phyloP scores from a whole-genome alignment of 2,888 invertebrate genomes.

The Nomada flava region DNA sequence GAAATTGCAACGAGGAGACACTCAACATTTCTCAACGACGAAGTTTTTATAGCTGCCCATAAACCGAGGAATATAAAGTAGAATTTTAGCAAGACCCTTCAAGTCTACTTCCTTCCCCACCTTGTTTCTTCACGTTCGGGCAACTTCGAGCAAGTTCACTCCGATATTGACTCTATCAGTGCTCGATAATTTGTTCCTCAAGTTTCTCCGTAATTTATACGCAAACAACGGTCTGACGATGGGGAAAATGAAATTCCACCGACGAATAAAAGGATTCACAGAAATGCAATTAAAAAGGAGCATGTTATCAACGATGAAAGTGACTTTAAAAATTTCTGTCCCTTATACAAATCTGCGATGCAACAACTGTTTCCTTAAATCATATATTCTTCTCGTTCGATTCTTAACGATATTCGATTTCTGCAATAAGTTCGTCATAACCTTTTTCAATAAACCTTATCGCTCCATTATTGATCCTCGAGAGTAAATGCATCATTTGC shows the following conservation, averaged over 20 bases:
- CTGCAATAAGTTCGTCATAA: too few relatives aligned
- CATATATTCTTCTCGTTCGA: too few relatives aligned
- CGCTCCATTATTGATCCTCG: too few relatives aligned
- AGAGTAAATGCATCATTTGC: too few relatives aligned
- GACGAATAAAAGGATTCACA: background rate
- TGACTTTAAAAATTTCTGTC: too few relatives aligned
- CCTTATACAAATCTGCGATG: too few relatives aligned
- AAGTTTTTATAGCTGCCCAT: slow-evolving; percentile 42
- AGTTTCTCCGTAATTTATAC: slow-evolving; percentile 11
- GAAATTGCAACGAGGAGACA: slow-evolving; percentile 9
- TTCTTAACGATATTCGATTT: too few relatives aligned
- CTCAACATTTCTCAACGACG: slow-evolving; percentile 14
- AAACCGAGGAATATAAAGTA: slow-evolving; percentile 43
- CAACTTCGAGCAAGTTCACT: slow-evolving; percentile 23
- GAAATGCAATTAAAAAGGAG: too few relatives aligned
- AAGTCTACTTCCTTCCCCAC: slow-evolving; percentile 1
- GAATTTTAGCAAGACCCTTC: slow-evolving; percentile 1
- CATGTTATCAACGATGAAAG: too few relatives aligned
- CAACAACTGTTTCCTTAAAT: too few relatives aligned
- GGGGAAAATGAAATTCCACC: background rate
- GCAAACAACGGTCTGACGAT: background rate
- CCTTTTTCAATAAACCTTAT: too few relatives aligned
- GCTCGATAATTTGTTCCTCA: slow-evolving; percentile 27
- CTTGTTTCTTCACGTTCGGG: slow-evolving; percentile 19
- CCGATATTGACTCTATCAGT: slow-evolving; percentile 31